A percentile compares a stretch with the other conserved stretches of the same genome.
These are phyloP conservation scores for Machaerirhynchus nigripectus DNA, from an alignment of 2,113 vertebrate genomes.

Conservation along the genomic window DNA sequence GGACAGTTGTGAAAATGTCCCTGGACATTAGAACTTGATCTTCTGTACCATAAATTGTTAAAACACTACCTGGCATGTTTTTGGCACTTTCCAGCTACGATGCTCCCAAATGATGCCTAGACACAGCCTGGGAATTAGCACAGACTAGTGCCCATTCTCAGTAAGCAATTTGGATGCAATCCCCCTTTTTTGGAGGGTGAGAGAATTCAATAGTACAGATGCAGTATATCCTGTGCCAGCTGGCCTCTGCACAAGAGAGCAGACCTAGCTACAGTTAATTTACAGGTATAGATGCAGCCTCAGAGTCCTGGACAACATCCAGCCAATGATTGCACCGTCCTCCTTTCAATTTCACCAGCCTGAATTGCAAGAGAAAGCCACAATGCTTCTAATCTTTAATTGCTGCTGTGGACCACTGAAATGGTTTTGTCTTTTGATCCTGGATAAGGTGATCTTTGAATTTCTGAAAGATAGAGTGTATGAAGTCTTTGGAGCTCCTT, in stretches of 20 bases:
- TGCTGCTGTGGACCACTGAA: neutral
- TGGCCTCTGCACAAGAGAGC: slow-evolving; percentile 44
- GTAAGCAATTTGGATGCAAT: slow-evolving; percentile 27
- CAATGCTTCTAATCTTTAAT: slow-evolving; percentile 35
- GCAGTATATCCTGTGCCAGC: slow-evolving; percentile 59
- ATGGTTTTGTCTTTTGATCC: neutral
- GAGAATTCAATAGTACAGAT: slow-evolving; percentile 53
- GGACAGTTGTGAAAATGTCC: neutral
- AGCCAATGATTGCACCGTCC: neutral
- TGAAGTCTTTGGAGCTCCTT: neutral
- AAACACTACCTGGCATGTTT: slow-evolving; percentile 21
- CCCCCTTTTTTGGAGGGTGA: neutral
- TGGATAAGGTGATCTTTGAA: neutral
- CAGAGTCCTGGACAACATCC: slow-evolving; percentile 30
- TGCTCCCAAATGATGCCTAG: slow-evolving; percentile 19
- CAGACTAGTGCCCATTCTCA: slow-evolving; percentile 35
- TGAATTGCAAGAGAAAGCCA: slow-evolving; percentile 48
- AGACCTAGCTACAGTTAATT: slow-evolving; percentile 60
- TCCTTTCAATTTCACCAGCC: slow-evolving; percentile 11
- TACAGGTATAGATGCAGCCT: slow-evolving; percentile 52
- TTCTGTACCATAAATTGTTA: neutral
- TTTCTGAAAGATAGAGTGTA: neutral
- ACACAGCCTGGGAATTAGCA: slow-evolving; percentile 27
- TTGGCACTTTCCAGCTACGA: neutral
- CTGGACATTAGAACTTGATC: neutral